These are phyloP conservation scores for Diabrotica virgifera DNA, from an alignment of 1,140 invertebrate species.

Conservation along the genomic window DNA sequence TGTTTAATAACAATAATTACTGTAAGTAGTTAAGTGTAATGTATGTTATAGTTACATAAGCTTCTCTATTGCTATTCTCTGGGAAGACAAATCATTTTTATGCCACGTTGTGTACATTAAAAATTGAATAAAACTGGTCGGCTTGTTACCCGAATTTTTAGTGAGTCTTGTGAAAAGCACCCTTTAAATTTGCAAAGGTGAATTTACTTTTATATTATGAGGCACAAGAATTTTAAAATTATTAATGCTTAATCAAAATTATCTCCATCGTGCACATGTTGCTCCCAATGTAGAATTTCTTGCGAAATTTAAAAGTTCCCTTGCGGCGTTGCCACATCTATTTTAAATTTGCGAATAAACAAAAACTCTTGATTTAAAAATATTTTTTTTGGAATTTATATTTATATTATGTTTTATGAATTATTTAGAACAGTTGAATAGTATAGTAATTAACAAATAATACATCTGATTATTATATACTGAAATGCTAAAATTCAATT, in stretches of 20 bases:
- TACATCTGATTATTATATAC: no score
- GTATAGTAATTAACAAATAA: no score
- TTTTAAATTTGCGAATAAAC: neutral
- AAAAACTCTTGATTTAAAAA: no score
- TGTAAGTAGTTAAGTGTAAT: slow-evolving; percentile 13
- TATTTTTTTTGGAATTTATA: no score
- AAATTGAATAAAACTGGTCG: no score
- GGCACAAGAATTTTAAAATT: neutral
- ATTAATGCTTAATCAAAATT: neutral
- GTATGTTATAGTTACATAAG: slow-evolving; percentile 16
- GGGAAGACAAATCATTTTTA: slow-evolving; percentile 19
- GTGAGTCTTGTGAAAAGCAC: no score
- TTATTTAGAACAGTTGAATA: no score
- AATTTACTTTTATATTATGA: no score
- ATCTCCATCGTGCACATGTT: neutral
- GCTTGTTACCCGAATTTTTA: no score
- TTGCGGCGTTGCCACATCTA: neutral
- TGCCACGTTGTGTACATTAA: slow-evolving; percentile 27
- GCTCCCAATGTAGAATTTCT: neutral
- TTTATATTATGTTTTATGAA: no score
- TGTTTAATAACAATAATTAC: slow-evolving; percentile 17
- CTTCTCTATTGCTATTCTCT: neutral
- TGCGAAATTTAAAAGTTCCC: neutral
- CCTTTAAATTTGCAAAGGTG: no score
- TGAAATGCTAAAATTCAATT: no score